Evolutionary conservation across 2,888 invertebrate genomes (phyloP), one percentile per base, ranked within the genome.

Genomic region (Xylota segnis): DNA sequence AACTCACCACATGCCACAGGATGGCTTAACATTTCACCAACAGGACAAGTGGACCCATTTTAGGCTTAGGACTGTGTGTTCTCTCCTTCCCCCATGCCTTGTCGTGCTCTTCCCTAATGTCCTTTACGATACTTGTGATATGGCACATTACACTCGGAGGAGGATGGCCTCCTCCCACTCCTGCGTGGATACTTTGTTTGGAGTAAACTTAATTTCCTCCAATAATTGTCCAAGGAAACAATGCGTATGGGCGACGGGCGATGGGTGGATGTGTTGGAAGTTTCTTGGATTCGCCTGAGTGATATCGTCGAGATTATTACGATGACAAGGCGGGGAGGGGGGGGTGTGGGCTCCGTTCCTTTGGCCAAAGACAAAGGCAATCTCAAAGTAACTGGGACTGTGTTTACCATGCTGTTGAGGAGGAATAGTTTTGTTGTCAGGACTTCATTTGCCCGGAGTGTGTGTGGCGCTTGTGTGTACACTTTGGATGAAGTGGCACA

Each of bases 201-300:
- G 58, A 78, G 79, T 79, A 50, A 84, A 79, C 84, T 84, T 84
- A 84, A 79, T 79, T 81, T 75, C 63, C 78, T 74, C 63, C 78
- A 83, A 78, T 83, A 78, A 83, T 83, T 83, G 83, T 83, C 78
- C 68, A 78, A 78, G 34, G 47, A 74, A 59, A 43, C 43, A 47
- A 56, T 29, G 40, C 14, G 5, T 40, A n/a, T 12, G 12, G 12
- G 47, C 23, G 72, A 12, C 32, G 37, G 10, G 5, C 59, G 14
- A 12, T 23, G 3, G 12, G 14, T 66, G 12, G 4, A 14, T 50
- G 37, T 40, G n/a, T n/a, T n/a, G 70, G 27, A 10, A 34, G 40
- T 52, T 72, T 54, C 66, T 37, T 66, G n/a, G 70, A 29, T 72
- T 66, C 74, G 27, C 52, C 43, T 59, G 58, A 71, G 63, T 65